Evolutionary conservation across 2,888 invertebrate species (phyloP), one percentile per base, ranked within the genome.

Genomic region (Agapostemon virescens): DNA sequence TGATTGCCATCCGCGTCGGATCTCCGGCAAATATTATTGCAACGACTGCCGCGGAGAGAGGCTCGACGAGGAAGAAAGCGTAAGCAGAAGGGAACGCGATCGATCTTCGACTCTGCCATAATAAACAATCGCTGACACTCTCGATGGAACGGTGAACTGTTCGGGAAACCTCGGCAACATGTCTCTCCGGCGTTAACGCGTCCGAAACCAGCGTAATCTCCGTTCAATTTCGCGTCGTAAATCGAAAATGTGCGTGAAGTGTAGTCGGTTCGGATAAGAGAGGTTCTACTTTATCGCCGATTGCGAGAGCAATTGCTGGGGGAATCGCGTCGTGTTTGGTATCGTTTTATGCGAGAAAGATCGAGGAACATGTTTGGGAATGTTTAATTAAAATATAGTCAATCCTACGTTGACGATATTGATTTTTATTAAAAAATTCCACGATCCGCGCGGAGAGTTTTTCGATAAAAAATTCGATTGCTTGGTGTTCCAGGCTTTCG

Each of bases 1-100:
- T 86, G 85, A 84, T 85, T 83, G 85, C 84, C 84, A 80, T 69
- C 74, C 81, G 79, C 82, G 85, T 86, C 85, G 79, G 84, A 81
- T 79, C 74, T 63, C 75, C 45, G 69, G 81, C 82, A 89, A 88
- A 88, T 88, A 87, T 88, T 88, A 88, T 86, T 75, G 79, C 70
- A 85, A 70, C 75, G 67, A 73, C 66, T 58, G 70, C 17, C 30
- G 36, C 30, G 36, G 36, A 20, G 33, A 13, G 63, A 26, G 61
- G 26, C 69, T 45, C 23, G 42, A 20, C 13, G 20, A 55, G 64
- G 49, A 23, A 67, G 33, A 66, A 71, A 67, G 2, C 42, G 40
- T 26, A 61, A 69, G 66, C 66, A 55, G 40, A 36, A 30, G 45
- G 6, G 61, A 33, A n/a, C 20, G 20, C 30, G 75, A 74, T 78